phyloP scores from a whole-genome alignment of 2,888 invertebrate species.

The Drosophila cognata region DNA sequence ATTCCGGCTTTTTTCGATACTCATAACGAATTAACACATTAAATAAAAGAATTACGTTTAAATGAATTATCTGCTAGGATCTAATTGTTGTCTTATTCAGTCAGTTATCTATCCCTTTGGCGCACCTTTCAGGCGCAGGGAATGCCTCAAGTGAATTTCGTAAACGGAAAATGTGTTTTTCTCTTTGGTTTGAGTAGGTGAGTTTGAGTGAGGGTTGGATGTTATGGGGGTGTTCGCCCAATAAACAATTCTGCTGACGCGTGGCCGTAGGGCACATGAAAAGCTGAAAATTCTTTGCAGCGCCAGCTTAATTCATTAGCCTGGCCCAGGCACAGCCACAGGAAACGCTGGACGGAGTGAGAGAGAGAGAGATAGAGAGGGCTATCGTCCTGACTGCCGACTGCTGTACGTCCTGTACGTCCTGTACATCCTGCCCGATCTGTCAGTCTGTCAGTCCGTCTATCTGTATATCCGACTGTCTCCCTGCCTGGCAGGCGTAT shows the following conservation, averaged over 20 bases:
- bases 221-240: constrained; percentile 17
- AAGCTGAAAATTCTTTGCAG: constrained; percentile 65
- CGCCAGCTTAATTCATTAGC: constrained; percentile 74
- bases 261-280: constrained; percentile 53
- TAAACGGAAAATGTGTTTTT: constrained; percentile 46
- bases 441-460: constrained; percentile 42
- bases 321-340: constrained; percentile 18
- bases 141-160: constrained; percentile 35
- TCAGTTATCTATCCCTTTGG: background rate
- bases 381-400: background rate
- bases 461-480: constrained; percentile 13
- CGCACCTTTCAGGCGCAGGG: background rate
- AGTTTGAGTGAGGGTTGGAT: background rate
- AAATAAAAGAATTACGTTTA: background rate
- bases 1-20: background rate
- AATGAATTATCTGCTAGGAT: background rate
- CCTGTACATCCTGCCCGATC: constrained; percentile 45
- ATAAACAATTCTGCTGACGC: constrained; percentile 69
- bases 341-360: constrained; percentile 26
- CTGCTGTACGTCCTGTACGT: constrained; percentile 9
- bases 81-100: background rate
- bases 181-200: constrained; percentile 2
- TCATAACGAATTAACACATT: background rate
- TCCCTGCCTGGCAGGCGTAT: constrained; percentile 47
- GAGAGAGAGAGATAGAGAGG: background rate